phyloP scores from a whole-genome alignment of 2,113 vertebrate species.

The Clupea harengus region DNA sequence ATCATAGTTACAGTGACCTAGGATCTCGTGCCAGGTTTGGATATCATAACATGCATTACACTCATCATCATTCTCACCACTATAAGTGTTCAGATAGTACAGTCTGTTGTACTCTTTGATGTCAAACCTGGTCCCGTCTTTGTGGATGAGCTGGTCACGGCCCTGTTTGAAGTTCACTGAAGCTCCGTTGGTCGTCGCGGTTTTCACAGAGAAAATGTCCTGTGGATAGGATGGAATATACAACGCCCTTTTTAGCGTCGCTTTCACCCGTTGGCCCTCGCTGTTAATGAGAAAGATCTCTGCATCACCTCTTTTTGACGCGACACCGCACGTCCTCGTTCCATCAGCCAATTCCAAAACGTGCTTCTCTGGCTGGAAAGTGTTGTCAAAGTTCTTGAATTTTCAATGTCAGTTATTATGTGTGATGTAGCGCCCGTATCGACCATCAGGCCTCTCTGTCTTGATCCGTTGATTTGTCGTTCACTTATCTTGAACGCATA shows the following conservation, averaged over 20 bases:
- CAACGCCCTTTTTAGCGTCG: not conserved
- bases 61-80: slow-evolving; percentile 14
- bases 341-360: slow-evolving; percentile 20
- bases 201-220: slow-evolving; percentile 36
- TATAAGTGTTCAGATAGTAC: slow-evolving; percentile 5
- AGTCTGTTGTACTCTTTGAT: slow-evolving; percentile 17
- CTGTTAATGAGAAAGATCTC: not conserved
- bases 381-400: slow-evolving; percentile 15
- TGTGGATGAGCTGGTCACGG: not conserved
- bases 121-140: not conserved
- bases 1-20: slow-evolving; percentile 42
- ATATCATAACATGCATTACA: slow-evolving; percentile 32
- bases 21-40: slow-evolving; percentile 30
- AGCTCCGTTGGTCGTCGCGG: slow-evolving; percentile 14
- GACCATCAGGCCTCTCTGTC: slow-evolving; percentile 16
- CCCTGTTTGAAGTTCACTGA: slow-evolving; percentile 13
- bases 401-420: slow-evolving; percentile 7
- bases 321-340: not conserved
- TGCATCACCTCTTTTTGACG: not conserved
- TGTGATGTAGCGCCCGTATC: slow-evolving; percentile 10
- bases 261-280: not conserved
- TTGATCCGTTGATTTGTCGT: not conserved
- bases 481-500: not conserved
- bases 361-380: not conserved
- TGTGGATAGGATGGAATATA: not conserved